A percentile compares a stretch with the other conserved stretches of the same genome.
Conservation (phyloP, 2,797 vertebrate genomes). For the Phyllotis vaccarum region DNA sequence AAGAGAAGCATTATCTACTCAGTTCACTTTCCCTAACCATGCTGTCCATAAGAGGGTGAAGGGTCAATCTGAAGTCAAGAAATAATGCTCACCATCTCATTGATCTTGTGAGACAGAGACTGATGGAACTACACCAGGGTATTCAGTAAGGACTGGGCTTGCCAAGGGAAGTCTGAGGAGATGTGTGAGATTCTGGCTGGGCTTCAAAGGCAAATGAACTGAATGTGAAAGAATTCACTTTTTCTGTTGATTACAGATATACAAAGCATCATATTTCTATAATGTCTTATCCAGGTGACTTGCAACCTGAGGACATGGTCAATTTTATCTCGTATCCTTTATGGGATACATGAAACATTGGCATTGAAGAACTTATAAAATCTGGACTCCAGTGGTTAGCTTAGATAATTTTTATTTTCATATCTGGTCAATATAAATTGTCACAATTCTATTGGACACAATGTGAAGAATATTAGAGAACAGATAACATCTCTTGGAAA, state of each 20-base stretch:
- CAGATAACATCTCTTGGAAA: neutral
- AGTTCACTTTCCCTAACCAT: neutral
- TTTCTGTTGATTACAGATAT: neutral
- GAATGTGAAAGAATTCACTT: neutral
- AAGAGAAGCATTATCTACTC: neutral
- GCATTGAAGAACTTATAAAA: neutral
- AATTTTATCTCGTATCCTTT: neutral
- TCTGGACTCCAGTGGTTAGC: neutral
- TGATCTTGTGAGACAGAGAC: neutral
- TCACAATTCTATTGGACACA: neutral
- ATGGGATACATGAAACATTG: neutral
- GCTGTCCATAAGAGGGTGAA: neutral
- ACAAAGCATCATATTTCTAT: neutral
- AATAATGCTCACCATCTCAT: neutral
- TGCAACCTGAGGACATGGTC: neutral
- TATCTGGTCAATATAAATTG: neutral
- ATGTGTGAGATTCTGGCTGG: neutral
- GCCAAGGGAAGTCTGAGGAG: neutral
- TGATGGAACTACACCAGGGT: neutral
- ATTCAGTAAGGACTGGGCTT: neutral
- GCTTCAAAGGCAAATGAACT: neutral
- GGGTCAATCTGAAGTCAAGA: neutral
- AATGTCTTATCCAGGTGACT: neutral
- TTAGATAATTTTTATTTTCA: neutral
- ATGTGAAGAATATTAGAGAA: neutral